phyloP scores from a whole-genome alignment of 2,113 vertebrate genomes.

The Condylura cristata region DNA sequence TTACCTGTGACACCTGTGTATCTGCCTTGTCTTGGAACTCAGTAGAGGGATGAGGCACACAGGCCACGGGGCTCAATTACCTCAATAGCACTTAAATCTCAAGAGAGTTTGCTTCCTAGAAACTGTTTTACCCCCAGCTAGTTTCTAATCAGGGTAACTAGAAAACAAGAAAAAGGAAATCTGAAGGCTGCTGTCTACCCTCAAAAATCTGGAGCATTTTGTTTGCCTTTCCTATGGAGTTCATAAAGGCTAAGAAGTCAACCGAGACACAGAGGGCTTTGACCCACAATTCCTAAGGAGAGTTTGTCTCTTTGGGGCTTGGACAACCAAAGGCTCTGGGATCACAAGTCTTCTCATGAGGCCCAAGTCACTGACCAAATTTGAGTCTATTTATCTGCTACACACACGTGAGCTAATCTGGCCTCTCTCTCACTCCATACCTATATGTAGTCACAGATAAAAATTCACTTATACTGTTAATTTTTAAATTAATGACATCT shows the following conservation, averaged over 20 bases:
- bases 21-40: background rate
- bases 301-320: background rate
- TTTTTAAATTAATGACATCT: slow-evolving; percentile 34
- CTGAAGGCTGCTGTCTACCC: background rate
- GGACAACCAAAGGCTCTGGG: background rate
- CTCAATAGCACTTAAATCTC: background rate
- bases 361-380: background rate
- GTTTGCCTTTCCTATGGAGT: background rate
- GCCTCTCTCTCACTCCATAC: background rate
- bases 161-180: background rate
- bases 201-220: background rate
- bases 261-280: background rate
- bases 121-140: background rate
- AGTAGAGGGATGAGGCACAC: background rate
- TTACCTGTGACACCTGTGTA: background rate
- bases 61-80: background rate
- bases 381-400: slow-evolving; percentile 44
- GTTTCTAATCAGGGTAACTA: background rate
- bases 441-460: background rate
- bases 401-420: slow-evolving; percentile 18
- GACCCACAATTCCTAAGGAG: background rate
- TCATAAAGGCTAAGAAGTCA: background rate
- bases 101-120: background rate
- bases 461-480: background rate
- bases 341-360: background rate